Evolutionary conservation across 2,797 vertebrate genomes (phyloP), one percentile per base, ranked within the genome.

Genomic region (Molossus alvarezi): DNA sequence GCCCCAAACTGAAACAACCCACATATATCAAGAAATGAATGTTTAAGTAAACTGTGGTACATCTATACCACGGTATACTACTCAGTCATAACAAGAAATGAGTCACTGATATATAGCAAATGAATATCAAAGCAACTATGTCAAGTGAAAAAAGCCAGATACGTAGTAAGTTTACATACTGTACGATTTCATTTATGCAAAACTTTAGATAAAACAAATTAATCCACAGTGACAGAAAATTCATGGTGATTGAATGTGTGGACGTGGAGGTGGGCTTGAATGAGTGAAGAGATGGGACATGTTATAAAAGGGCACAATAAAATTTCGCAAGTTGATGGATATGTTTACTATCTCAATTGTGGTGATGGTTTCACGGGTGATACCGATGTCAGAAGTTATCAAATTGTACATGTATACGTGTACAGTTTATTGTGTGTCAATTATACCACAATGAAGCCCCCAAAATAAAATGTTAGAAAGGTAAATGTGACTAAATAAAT

Each of bases 391-490:
- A 65, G 51, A 88, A 76, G 9, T 37, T 55, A 53, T n/a, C 75
- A 90, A 60, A 75, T 72, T 29, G 3, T 73, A 45, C 1, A 17
- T 18, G 88, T 80, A 45, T 13, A n/a, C 58, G 1, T 69, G 14
- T 95, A 9, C 6, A 29, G 10, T 45, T 69, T 51, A 88, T 80
- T 77, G 0, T 25, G 65, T 91, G 3, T 75, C 21, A 94, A 0
- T 69, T 60, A 90, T 55, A 29, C 8, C 10, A 51, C 65, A 75
- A 7, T 60, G 20, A 91, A 55, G 2, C 10, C 21, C 21, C 41
- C 29, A n/a, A 93, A 82, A 14, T 45, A 55, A 83, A 83, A 48
- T 15, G 17, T 85, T 91, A 71, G 9, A 83, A 95, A 84, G 37
- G 41, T 82, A 86, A 5, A 33, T 27, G 25, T 71, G 9, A 62